Evolutionary conservation across 2,888 invertebrate genomes (phyloP).

Genomic region (Danaus chrysippus): DNA sequence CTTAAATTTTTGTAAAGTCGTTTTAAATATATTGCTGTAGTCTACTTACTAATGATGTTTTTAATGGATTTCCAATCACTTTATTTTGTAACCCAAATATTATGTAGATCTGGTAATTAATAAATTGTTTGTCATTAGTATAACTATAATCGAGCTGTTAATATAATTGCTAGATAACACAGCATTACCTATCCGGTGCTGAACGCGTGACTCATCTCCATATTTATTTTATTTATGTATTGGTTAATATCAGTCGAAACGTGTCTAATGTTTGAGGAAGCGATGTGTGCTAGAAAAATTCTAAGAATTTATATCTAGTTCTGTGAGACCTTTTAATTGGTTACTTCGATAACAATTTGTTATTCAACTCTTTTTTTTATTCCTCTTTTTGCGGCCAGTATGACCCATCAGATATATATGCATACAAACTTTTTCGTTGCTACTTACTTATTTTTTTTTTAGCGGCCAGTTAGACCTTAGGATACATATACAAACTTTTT

Average conservation of each 20-base stretch:
- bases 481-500: slow-evolving; percentile 28
- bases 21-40: background rate
- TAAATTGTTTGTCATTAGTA: background rate
- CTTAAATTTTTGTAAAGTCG: background rate
- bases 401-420: too few relatives aligned
- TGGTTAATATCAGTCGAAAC: slow-evolving; percentile 33
- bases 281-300: slow-evolving; percentile 28
- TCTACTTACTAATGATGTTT: background rate
- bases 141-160: background rate
- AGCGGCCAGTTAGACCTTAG: slow-evolving; percentile 17
- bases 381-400: too few relatives aligned
- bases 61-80: background rate
- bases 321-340: slow-evolving; percentile 4
- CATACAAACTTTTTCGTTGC: slow-evolving; percentile 7
- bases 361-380: too few relatives aligned
- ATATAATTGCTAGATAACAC: background rate
- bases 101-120: background rate
- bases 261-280: slow-evolving; percentile 36
- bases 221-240: slow-evolving; percentile 31
- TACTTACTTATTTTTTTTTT: slow-evolving; percentile 9
- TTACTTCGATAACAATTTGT: too few relatives aligned
- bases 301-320: slow-evolving; percentile 24
- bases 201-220: slow-evolving; percentile 33
- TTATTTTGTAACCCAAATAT: slow-evolving; percentile 2
- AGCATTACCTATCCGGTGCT: slow-evolving; percentile 1